Evolutionary conservation across 2,797 vertebrate species (phyloP), one percentile per base, ranked within the genome.

Genomic region (Scolopax bukidnonensis): DNA sequence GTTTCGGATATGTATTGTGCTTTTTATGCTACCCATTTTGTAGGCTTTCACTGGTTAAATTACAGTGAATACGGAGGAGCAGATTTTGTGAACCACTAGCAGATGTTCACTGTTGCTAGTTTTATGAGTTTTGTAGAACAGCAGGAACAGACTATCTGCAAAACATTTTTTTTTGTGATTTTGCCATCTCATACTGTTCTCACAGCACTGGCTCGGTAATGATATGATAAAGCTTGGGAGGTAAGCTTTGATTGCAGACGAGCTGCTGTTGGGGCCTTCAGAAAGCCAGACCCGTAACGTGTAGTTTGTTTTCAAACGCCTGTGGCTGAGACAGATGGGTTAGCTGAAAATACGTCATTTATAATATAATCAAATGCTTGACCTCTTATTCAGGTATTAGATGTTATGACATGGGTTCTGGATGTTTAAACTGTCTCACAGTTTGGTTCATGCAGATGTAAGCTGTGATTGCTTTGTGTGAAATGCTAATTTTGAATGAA

Each of bases 131-230:
- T 78, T 87, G 59, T 65, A 92, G 81, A 96, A 87, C 94, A 94
- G 95, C 91, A 95, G 95, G 95, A 95, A 97, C 96, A 93, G 75
- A 57, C 90, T 71, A 57, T 38, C 33, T 85, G 75, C 75, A 98
- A 98, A 98, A 98, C 97, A 98, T 96, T 96, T 96, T 96, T 96
- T 60, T 73, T 10, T 88, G 84, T 94, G 77, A 87, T 90, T 96
- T 96, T 94, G 53, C 43, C 48, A 47, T 90, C 70, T 95, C 57
- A 47, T 54, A 91, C 86, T 91, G 88, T 94, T 97, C 90, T 95
- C 93, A 81, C 94, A 97, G 93, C 84, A 80, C 60, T 83, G 61
- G 5, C 45, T 81, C 1, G 0, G 53, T 87, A 93, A 94, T 90
- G 83, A 94, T 24, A 78, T 23, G 71, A 77, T 92, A 82, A 77